Base-by-base conservation (phyloP, 2,888 invertebrate species). In the Gortyna flavago region DNA sequence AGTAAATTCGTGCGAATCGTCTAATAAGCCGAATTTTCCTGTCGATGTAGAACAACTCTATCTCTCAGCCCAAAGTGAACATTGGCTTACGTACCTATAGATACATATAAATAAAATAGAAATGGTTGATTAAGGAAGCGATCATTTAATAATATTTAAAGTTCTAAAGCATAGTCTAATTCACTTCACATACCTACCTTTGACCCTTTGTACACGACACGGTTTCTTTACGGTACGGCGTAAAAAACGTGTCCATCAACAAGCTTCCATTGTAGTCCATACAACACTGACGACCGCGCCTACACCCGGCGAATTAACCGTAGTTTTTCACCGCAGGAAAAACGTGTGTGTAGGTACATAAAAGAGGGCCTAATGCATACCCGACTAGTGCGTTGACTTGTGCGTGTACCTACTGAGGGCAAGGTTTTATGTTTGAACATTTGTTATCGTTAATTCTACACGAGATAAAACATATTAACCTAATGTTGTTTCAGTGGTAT, bases 401-500 rank as follows among this genome's bases (percentile, higher is more conserved):
- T 9, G 13, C 44, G 13, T 73, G 32, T 13, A 5, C 8, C 3
- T 48, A 72, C n/a, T 35, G 29, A 75, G 18, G 38, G 38, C 16
- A 51, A 13, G 18, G 18, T 21, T 32, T 41, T 38, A 66, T 32
- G 11, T 57, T 32, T 48, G 32, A 18, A 44, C 35, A 57, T 54
- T 70, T 44, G 25, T 29, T 62, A 72, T 44, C 51, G 41, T 9
- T 78, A 41, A 51, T 41, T 70, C 9, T 35, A 54, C 4, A 29
- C n/a, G 9, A 61, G 25, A 71, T 69, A 59, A 54, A 61, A 72
- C 72, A 65, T 51, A 38, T 59, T 57, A 54, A 54, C 59, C 51
- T 16, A 35, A 76, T 80, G n/a, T 71, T 62, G 68, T 91, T 92
- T 54, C 91, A 95, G 95, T 88, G 92, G 90, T 32, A 86, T 93